These are phyloP conservation scores for Heteropelma amictum DNA, from an alignment of 2,888 invertebrate genomes.

Conservation along the genomic window DNA sequence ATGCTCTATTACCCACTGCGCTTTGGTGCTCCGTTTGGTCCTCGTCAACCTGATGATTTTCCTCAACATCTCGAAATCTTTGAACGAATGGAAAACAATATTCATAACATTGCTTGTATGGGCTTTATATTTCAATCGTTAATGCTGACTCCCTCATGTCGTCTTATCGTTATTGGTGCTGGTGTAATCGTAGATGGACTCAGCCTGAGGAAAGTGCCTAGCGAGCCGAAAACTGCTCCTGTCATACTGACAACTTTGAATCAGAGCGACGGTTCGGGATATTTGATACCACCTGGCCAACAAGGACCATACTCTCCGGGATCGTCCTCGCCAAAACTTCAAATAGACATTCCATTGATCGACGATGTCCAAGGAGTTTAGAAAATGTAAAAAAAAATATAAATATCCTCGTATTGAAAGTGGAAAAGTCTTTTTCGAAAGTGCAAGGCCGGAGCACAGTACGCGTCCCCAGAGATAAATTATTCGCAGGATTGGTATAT, in stretches of 20 bases:
- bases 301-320: slow-evolving; percentile 62
- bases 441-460: background rate
- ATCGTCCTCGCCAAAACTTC: slow-evolving; percentile 67
- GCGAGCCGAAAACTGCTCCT: slow-evolving; percentile 68
- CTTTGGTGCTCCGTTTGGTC: too few relatives aligned
- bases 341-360: slow-evolving; percentile 75
- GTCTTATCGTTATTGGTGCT: slow-evolving; percentile 69
- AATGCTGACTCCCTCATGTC: slow-evolving; percentile 46
- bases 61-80: too few relatives aligned
- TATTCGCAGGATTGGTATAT: background rate
- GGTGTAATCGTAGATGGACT: slow-evolving; percentile 71
- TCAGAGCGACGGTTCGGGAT: slow-evolving; percentile 64
- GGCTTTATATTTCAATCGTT: background rate
- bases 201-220: slow-evolving; percentile 69
- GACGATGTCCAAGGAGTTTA: slow-evolving; percentile 68
- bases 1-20: too few relatives aligned
- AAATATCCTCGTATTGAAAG: slow-evolving; percentile 7
- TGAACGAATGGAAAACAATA: background rate
- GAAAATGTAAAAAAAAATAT: slow-evolving; percentile 29
- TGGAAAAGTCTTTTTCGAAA: background rate
- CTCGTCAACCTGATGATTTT: background rate
- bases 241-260: slow-evolving; percentile 61
- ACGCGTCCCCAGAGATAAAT: slow-evolving; percentile 4
- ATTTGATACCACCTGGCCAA: slow-evolving; percentile 62
- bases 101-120: background rate